These are phyloP conservation scores for Sorex maritimensis DNA, from an alignment of 2,797 vertebrate species.

Conservation along the genomic window DNA sequence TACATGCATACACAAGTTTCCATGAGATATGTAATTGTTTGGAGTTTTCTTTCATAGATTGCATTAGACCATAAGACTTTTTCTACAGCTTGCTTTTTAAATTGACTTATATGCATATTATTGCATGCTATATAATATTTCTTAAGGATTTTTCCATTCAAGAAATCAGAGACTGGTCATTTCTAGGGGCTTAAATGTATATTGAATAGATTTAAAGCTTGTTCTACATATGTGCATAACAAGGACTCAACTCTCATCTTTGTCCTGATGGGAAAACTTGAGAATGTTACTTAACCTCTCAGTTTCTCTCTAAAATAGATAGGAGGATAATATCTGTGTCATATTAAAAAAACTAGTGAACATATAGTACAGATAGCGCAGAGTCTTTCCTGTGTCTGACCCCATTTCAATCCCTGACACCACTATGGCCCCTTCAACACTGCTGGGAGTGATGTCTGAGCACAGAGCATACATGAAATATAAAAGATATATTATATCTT, in stretches of 20 bases:
- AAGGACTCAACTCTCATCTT: background rate
- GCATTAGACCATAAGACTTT: background rate
- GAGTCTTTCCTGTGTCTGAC: too few relatives aligned
- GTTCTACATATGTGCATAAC: too few relatives aligned
- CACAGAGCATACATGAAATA: too few relatives aligned
- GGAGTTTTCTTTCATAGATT: background rate
- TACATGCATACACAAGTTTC: background rate
- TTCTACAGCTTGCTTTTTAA: background rate
- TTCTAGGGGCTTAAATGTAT: background rate
- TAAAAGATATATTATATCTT: too few relatives aligned
- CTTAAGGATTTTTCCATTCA: background rate
- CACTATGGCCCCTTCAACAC: too few relatives aligned
- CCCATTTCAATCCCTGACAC: too few relatives aligned
- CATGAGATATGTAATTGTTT: background rate
- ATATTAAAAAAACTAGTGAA: background rate
- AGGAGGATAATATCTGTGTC: background rate
- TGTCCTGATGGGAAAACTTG: background rate
- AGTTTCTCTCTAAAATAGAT: background rate
- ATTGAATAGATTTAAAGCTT: background rate
- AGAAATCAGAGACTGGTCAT: too few relatives aligned
- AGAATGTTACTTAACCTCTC: background rate
- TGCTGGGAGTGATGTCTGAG: too few relatives aligned
- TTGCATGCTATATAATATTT: background rate
- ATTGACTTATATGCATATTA: background rate
- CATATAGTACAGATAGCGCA: too few relatives aligned